These are phyloP conservation scores for Chymomyza procnemis DNA, from an alignment of 2,888 invertebrate genomes.

Conservation along the genomic window DNA sequence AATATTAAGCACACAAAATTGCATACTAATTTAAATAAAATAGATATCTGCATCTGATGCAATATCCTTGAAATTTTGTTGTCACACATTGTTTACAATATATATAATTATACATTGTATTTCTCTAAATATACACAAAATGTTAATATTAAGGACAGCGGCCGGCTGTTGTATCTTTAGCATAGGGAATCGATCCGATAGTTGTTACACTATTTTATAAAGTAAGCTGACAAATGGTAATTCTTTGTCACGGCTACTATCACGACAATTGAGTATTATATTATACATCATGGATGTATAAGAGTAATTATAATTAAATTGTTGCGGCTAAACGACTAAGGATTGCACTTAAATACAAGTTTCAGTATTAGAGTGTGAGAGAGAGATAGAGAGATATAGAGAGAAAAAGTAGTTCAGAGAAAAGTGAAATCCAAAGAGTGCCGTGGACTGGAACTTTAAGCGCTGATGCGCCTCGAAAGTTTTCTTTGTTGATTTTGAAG, in stretches of 20 bases:
- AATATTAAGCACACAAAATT: constrained; percentile 47
- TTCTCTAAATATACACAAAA: constrained; percentile 28
- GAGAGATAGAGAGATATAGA: constrained; percentile 35
- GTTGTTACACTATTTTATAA: constrained; percentile 38
- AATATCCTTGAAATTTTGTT: constrained; percentile 15
- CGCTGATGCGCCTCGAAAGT: background rate
- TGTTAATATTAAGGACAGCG: constrained; percentile 22
- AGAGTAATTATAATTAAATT: constrained; percentile 19
- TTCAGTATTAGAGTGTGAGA: too few relatives aligned
- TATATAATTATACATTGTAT: constrained; percentile 19
- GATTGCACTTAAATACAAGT: constrained; percentile 9
- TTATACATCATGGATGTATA: constrained; percentile 39
- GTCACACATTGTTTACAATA: constrained; percentile 6
- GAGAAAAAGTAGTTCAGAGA: background rate
- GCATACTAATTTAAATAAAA: constrained; percentile 30
- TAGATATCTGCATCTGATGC: constrained; percentile 16
- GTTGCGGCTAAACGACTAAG: constrained; percentile 47
- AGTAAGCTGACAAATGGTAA: constrained; percentile 64
- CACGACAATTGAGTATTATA: constrained; percentile 78
- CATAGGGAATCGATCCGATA: constrained; percentile 11
- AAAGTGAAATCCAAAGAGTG: background rate
- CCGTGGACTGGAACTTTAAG: background rate
- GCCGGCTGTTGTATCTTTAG: constrained; percentile 21
- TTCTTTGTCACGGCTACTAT: constrained; percentile 71
- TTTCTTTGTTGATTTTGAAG: background rate